Evolutionary conservation across 2,797 vertebrate species (phyloP), one percentile per base, ranked within the genome.

Genomic region (Trachurus trachurus): DNA sequence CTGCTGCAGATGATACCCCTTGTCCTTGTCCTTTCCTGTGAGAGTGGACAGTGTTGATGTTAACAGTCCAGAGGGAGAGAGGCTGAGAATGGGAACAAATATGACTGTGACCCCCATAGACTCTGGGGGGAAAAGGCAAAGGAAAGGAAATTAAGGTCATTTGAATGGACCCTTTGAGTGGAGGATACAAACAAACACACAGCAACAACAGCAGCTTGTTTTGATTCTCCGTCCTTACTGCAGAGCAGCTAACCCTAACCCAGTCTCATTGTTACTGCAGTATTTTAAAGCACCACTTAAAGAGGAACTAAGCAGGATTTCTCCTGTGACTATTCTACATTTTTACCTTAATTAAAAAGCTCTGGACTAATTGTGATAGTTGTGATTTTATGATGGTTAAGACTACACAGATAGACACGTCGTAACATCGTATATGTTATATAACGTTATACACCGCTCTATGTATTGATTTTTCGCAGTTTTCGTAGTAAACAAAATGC

Each of bases 91-190:
- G 70, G 82, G 81, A 89, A 86, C 80, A 77, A 85, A 82, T 79
- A 17, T 0, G 26, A 72, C 77, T 56, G 61, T 64, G 84, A 82
- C 63, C 81, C 49, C 26, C 31, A 29, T 61, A 62, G n/a, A 45
- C 69, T 62, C 58, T 9, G 37, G 47, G 59, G 66, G 50, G 13
- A 68, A 26, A 66, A 69, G 60, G 56, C 39, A 74, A 70, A 82
- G 84, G 83, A 74, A 70, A 82, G 84, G 83, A 90, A 92, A 87
- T 87, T 15, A 77, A 79, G 78, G 78, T 87, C 82, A 73, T 65
- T 42, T 42, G 52, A 67, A 80, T 59, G 50, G 39, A 71, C 16
- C 6, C 63, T 70, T 76, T 59, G n/a, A 42, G 17, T 58, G n/a
- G 65, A 64, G 17, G 56, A 11, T 49, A 65, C 66, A 87, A 78